Conservation (phyloP, 2,113 vertebrate genomes). For the Delphinapterus leucas region DNA sequence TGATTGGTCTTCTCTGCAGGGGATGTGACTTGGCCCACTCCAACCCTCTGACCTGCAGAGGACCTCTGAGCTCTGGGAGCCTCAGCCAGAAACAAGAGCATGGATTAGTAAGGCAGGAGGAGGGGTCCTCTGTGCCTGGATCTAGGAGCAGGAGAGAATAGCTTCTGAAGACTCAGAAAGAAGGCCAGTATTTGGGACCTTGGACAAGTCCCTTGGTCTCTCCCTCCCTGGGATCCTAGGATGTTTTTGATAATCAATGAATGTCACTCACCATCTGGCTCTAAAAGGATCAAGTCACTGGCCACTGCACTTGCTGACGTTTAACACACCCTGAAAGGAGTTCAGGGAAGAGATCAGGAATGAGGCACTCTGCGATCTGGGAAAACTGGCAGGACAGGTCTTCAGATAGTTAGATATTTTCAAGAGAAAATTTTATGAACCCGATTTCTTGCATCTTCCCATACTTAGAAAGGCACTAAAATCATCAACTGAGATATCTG, state of each 20-base stretch:
- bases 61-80: constrained; percentile 22
- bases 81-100: not conserved
- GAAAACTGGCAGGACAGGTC: not conserved
- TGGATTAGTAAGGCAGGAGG: not conserved
- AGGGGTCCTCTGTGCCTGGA: not conserved
- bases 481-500: not conserved
- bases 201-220: not conserved
- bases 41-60: constrained; percentile 7
- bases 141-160: not conserved
- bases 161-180: not conserved
- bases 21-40: not conserved
- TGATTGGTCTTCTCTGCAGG: constrained; percentile 68
- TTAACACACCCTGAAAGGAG: not conserved
- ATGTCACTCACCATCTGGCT: not conserved
- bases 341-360: not conserved
- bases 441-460: not conserved
- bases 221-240: not conserved
- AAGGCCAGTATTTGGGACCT: not conserved
- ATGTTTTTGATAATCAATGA: not conserved
- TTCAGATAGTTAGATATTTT: not conserved
- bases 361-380: not conserved
- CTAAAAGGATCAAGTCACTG: not conserved
- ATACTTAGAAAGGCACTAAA: not conserved
- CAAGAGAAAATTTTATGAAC: not conserved
- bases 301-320: not conserved